These are phyloP conservation scores for Odontothrips loti DNA, from an alignment of 2,888 invertebrate genomes.

Conservation along the genomic window DNA sequence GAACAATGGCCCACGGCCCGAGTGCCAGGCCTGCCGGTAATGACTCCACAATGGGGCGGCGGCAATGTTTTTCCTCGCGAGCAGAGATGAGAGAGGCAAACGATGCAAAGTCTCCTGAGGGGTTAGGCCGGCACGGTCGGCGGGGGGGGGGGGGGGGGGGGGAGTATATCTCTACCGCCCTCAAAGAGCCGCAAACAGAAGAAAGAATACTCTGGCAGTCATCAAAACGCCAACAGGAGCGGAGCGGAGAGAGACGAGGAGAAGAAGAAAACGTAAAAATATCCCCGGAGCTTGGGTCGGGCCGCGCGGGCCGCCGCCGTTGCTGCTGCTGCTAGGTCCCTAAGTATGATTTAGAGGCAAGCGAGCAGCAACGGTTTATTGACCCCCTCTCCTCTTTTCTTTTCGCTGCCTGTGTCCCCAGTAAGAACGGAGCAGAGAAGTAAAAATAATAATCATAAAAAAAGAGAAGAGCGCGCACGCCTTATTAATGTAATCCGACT, in stretches of 20 bases:
- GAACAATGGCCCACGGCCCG: too few species aligned
- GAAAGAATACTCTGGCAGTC: slow-evolving; percentile 3
- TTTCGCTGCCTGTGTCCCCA: neutral
- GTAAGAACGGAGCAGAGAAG: too few species aligned
- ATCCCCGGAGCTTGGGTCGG: neutral
- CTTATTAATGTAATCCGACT: slow-evolving; percentile 2
- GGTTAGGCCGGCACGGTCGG: too few species aligned
- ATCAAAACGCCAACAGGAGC: neutral
- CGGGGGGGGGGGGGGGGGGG: too few species aligned
- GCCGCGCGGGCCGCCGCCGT: neutral
- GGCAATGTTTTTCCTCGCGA: neutral
- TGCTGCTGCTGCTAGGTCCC: neutral
- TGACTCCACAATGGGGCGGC: too few species aligned
- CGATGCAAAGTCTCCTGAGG: neutral
- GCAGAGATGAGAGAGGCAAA: neutral
- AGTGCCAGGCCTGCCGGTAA: too few species aligned
- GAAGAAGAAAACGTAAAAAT: neutral
- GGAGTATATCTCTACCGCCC: neutral
- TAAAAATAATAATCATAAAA: neutral
- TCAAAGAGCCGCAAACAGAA: neutral
- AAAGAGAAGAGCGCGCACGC: neutral
- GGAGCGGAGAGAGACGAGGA: neutral
- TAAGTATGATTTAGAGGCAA: slow-evolving; percentile 19
- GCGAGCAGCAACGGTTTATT: neutral
- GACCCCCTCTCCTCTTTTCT: neutral